Base-by-base conservation (phyloP, 2,797 vertebrate genomes). In the Megaceryle alcyon region DNA sequence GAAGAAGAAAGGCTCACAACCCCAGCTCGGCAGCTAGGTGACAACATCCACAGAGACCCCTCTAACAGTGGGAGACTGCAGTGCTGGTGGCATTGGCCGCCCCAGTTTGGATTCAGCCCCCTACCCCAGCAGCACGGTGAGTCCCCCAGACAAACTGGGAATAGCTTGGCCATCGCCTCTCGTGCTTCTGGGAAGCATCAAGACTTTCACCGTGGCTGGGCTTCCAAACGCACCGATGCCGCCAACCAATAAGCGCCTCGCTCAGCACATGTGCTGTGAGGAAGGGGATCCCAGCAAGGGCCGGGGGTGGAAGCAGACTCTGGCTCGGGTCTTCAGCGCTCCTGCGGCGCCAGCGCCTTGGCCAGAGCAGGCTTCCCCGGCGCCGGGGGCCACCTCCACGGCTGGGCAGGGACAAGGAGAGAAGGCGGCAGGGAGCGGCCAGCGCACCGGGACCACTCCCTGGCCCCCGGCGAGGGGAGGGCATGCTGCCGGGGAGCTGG, bases 281-380 rank as follows among this genome's bases (percentile, higher is more conserved):
- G 95, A 96, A 79, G 92, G 92, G 92, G 94, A 92, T 88, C 88
- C 95, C 94, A 41, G 59, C 88, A 68, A 11, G 29, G 92, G 88
- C 48, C 19, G 37, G 83, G 88, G 80, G 41, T 37, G 83, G 83
- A 25, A 76, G 77, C 61, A 48, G 84, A 29, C 48, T 79, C 64
- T 80, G 86, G 90, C 82, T 91, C 28, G 2, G 35, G 53, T 2
- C 2, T 25, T 4, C 20, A 3, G 23, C 53, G 20, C 46, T 25
- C 64, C 61, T 1, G 2, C 4, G 5, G 39, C 2, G 5, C 39
- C 71, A 26, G 23, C 12, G 43, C 33, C 87, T 90, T 7, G 59
- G 63, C 48, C 77, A 2, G 70, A 29, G 29, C 48, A 37, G 44
- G 80, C 64, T 90, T 83, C 80, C 56, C 91, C 85, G 18, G 75